Base-by-base conservation (phyloP, 2,113 vertebrate species). In the Pterocles gutturalis region DNA sequence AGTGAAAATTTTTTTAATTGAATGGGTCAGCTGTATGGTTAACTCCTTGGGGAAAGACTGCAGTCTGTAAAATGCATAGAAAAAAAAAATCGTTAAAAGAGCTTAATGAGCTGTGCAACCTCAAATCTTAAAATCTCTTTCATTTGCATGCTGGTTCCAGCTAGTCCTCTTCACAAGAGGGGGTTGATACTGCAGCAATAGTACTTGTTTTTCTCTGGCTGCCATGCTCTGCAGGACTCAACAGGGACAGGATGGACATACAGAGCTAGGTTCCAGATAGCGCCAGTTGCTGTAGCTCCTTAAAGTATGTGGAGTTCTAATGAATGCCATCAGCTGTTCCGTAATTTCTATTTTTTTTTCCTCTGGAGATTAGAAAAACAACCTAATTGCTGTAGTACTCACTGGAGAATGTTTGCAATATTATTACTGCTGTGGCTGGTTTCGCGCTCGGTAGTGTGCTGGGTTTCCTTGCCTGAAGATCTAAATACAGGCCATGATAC, bases 1-100 rank as follows among this genome's bases (percentile, higher is more conserved):
- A 1, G 21, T 83, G 67, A 88, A 91, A 83, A 36, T 69, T 48
- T 80, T 96, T 96, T 93, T 77, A 93, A 90, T 94, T 94, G 90
- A 90, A 88, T 71, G 53, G 67, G 88, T 95, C 92, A 95, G 43
- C 55, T 93, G 9, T 83, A 66, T 25, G 18, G 58, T 83, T 90
- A 85, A 94, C 36, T 83, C 84, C 93, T 95, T 54, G 26, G 78
- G 93, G 75, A 90, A 87, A 54, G 25, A 54, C 36, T 29, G 10
- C 45, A 46, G 28, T 19, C 76, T 86, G 28, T 67, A 82, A 91
- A 92, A 92, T 51, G 33, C 28, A 53, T 45, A 70, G 58, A 49
- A 86, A 93, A 95, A 93, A 95, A 80, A 60, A 7, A 64, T 17
- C 71, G 91, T 94, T 94, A 83, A 70, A 88, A 80, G n/a, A 80